phyloP scores from a whole-genome alignment of 2,113 vertebrate species.

The Syrmaticus mikado region DNA sequence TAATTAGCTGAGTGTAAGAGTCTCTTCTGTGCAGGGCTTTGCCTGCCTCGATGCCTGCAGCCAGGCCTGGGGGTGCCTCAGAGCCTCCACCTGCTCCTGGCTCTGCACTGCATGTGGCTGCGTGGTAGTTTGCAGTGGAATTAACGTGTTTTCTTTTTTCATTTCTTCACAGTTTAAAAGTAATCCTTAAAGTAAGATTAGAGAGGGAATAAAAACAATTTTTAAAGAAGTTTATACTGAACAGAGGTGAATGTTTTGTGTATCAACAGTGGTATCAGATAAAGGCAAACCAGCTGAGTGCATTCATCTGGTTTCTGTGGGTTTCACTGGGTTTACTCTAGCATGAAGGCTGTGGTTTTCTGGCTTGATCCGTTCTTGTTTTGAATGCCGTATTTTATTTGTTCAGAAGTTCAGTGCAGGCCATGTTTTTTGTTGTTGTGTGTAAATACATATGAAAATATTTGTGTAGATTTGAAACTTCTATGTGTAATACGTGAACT shows the following conservation, averaged over 20 bases:
- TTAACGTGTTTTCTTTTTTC: background rate
- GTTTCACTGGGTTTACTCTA: background rate
- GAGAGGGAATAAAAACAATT: background rate
- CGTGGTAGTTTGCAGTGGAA: background rate
- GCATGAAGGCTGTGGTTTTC: background rate
- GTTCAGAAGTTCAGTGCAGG: background rate
- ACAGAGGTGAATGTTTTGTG: background rate
- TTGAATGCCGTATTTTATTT: background rate
- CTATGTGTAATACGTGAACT: background rate
- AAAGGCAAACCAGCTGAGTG: background rate
- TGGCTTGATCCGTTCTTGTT: background rate
- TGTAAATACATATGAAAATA: background rate
- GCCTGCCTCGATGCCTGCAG: background rate
- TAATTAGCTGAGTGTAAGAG: fast-evolving
- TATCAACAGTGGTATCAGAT: fast-evolving
- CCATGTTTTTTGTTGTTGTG: background rate
- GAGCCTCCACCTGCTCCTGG: background rate
- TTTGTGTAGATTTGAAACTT: background rate
- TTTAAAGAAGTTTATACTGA: background rate
- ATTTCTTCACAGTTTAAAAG: background rate
- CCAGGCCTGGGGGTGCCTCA: fast-evolving
- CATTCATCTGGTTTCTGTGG: background rate
- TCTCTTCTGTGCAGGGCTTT: background rate
- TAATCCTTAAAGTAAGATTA: background rate
- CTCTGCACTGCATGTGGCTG: background rate